Conservation (phyloP, 2,113 vertebrate genomes). For the Elachura formosa region DNA sequence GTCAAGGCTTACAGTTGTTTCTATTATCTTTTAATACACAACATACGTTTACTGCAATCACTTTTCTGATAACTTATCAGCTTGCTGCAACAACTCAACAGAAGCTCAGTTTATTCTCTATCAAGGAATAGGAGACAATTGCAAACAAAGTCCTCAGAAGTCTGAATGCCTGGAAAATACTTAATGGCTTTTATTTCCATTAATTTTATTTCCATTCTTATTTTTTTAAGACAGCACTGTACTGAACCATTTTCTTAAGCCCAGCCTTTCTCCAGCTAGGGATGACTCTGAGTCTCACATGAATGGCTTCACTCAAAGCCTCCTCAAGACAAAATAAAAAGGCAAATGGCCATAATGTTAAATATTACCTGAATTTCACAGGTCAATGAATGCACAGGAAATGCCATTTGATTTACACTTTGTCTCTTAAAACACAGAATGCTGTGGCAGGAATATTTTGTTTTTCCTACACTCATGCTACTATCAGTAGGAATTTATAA, state of each 20-base stretch:
- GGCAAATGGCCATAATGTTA: not conserved
- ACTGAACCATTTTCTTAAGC: not conserved
- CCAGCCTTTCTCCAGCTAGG: not conserved
- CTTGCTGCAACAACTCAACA: not conserved
- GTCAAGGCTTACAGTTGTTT: not conserved
- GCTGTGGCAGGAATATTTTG: not conserved
- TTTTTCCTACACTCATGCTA: not conserved
- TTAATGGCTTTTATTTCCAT: not conserved
- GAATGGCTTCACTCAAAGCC: not conserved
- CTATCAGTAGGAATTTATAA: not conserved
- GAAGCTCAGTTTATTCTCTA: not conserved
- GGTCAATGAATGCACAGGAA: not conserved
- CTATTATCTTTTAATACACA: not conserved
- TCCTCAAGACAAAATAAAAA: not conserved
- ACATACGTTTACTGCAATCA: not conserved
- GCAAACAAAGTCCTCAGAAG: not conserved
- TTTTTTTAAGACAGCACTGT: not conserved
- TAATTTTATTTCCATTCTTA: not conserved
- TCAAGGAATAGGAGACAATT: not conserved
- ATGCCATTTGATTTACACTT: rapidly evolving
- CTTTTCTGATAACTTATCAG: not conserved
- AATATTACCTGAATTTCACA: not conserved
- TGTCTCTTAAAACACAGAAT: not conserved
- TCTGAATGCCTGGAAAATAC: not conserved
- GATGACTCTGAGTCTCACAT: not conserved